phyloP scores from a whole-genome alignment of 2,888 invertebrate species.

The Hypselothyrea guttata region DNA sequence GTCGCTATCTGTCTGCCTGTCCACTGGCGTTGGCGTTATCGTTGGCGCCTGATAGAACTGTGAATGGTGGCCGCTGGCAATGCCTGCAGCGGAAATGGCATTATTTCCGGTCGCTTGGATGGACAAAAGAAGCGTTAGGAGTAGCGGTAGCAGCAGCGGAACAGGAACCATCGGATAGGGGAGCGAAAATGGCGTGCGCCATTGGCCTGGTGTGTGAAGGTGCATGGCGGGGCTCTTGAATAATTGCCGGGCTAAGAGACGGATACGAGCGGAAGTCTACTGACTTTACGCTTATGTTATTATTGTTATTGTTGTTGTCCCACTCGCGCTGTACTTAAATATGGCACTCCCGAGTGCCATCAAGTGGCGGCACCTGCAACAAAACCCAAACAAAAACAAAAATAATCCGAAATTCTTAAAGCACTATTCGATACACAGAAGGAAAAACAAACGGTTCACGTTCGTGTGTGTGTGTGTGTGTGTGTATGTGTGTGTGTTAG shows the following conservation, averaged over 20 bases:
- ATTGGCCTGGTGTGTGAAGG: constrained; percentile 17
- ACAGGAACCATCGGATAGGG: constrained; percentile 15
- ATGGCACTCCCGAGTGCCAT: constrained; percentile 46
- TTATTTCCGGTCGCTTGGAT: constrained; percentile 55
- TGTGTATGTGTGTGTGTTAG: too few species aligned
- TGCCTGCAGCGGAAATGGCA: constrained; percentile 50
- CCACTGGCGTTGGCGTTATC: constrained; percentile 19
- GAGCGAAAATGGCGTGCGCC: neutral
- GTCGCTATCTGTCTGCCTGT: neutral
- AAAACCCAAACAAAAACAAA: constrained; percentile 36
- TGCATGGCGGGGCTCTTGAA: constrained; percentile 26
- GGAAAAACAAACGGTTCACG: neutral
- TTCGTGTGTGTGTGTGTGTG: too few species aligned
- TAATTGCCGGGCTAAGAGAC: constrained; percentile 37
- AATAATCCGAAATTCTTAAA: too few species aligned
- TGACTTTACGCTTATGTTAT: constrained; percentile 4
- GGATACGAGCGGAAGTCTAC: constrained; percentile 54
- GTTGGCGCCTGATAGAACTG: constrained; percentile 1
- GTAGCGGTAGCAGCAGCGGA: constrained; percentile 10
- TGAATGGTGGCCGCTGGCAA: constrained; percentile 12
- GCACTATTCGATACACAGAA: neutral
- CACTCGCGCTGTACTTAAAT: constrained; percentile 17
- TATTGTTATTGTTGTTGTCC: neutral
- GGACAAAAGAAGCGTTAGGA: constrained; percentile 14
- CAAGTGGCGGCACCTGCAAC: constrained; percentile 34